A percentile compares a stretch with the other conserved stretches of the same genome.
Conservation (phyloP, 2,113 vertebrate species). For the Pseudopodoces humilis region DNA sequence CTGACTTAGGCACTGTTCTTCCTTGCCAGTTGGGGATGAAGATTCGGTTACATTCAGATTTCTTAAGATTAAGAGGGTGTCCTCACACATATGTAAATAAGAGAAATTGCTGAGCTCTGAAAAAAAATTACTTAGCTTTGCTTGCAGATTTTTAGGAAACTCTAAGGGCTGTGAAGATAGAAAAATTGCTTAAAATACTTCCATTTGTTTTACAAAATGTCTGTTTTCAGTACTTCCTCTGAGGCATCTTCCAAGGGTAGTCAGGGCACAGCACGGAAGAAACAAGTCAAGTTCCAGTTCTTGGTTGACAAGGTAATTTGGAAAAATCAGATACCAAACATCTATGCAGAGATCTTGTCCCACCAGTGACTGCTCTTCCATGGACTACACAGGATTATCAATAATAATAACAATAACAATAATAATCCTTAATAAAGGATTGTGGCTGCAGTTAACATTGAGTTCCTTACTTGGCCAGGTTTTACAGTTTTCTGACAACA, state of each 20-base stretch:
- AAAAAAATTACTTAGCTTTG: background rate
- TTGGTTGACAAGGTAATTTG: background rate
- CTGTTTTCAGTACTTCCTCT: background rate
- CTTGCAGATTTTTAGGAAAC: background rate
- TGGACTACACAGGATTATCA: background rate
- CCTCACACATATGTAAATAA: background rate
- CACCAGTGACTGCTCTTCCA: background rate
- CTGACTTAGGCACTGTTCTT: background rate
- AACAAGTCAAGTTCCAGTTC: background rate
- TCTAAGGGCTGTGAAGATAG: background rate
- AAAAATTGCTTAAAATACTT: background rate
- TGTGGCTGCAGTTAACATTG: background rate
- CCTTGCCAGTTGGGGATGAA: background rate
- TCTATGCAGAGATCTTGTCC: background rate
- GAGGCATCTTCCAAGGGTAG: background rate
- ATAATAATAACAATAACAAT: too few relatives aligned
- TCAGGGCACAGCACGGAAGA: background rate
- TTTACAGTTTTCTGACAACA: background rate
- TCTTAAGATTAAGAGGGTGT: background rate
- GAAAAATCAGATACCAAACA: background rate
- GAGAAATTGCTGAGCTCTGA: background rate
- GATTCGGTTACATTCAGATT: background rate
- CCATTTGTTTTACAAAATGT: background rate
- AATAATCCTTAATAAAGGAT: background rate
- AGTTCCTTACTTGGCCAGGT: background rate